phyloP scores from a whole-genome alignment of 92 coral and sea anemone species.

The Actinostola sp. region DNA sequence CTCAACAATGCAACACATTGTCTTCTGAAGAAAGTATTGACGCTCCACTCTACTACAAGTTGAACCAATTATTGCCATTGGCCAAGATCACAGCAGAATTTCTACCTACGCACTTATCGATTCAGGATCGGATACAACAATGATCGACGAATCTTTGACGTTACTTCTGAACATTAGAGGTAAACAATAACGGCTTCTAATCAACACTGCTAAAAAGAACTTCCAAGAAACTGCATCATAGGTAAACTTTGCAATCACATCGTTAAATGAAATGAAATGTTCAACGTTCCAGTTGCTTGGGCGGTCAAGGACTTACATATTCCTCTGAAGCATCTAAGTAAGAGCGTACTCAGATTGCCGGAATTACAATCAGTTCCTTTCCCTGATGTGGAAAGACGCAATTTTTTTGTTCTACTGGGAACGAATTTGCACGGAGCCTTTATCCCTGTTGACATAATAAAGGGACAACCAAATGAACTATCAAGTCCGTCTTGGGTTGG shows the following conservation, averaged over 20 bases:
- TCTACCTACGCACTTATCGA: not conserved
- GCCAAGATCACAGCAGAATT: too few relatives aligned
- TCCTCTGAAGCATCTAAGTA: conserved; percentile 5
- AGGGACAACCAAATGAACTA: conserved; percentile 35
- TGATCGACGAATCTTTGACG: not conserved
- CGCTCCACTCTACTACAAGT: too few relatives aligned
- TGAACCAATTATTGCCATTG: too few relatives aligned
- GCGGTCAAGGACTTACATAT: conserved; percentile 5
- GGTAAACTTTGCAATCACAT: not conserved
- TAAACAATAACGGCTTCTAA: not conserved
- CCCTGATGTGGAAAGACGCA: conserved; percentile 32
- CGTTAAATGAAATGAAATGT: conserved; percentile 5
- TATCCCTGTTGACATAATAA: conserved; percentile 14
- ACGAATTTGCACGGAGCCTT: conserved; percentile 46
- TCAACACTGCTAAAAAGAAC: not conserved
- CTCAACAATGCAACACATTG: not conserved
- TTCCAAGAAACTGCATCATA: not conserved
- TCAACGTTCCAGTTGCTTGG: conserved; percentile 21
- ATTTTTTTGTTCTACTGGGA: conserved; percentile 37
- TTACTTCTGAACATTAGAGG: not conserved
- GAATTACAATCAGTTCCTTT: conserved; percentile 10
- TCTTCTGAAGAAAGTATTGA: not conserved
- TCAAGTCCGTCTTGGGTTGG: conserved; percentile 34
- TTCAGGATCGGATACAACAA: conserved; percentile 9
- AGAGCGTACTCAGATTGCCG: not conserved